Evolutionary conservation across 2,113 vertebrate species (phyloP).

Genomic region (Paraplagusia blochii): DNA sequence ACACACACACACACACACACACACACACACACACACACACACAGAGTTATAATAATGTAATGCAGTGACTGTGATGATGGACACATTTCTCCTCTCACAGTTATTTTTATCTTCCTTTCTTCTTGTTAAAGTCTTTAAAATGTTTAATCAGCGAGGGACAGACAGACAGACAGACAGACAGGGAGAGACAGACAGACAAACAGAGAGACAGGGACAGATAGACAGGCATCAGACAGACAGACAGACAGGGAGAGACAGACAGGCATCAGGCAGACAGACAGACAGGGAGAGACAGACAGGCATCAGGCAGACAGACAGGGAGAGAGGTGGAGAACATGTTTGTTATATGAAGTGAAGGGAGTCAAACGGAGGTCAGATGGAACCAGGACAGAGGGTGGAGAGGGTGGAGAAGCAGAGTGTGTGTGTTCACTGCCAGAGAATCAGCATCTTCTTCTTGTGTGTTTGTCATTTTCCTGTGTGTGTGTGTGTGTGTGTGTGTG

Average conservation of each 20-base stretch:
- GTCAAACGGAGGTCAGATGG: neutral
- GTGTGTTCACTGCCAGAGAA: neutral
- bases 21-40: no score
- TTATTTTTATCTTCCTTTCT: slow-evolving; percentile 37
- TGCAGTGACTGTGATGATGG: no score
- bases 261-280: slow-evolving; percentile 18
- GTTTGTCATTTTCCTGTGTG: slow-evolving; percentile 22
- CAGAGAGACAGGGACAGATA: no score
- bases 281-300: slow-evolving; percentile 38
- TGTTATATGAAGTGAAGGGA: no score
- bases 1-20: slow-evolving; percentile 10
- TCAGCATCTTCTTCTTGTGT: slow-evolving; percentile 14
- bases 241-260: slow-evolving; percentile 32
- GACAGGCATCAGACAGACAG: no score
- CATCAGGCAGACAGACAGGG: slow-evolving; percentile 7
- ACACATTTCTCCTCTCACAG: slow-evolving; percentile 12
- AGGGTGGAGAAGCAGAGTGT: slow-evolving; percentile 10
- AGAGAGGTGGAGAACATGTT: no score
- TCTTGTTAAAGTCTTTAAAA: slow-evolving; percentile 25
- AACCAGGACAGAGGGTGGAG: slow-evolving; percentile 2
- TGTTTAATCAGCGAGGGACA: slow-evolving; percentile 29
- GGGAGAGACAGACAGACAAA: slow-evolving; percentile 21
- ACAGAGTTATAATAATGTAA: no score
- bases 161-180: slow-evolving; percentile 25
- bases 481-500: slow-evolving; percentile 46